phyloP scores from a whole-genome alignment of 2,888 invertebrate species.

The Ecdyonurus torrentis region DNA sequence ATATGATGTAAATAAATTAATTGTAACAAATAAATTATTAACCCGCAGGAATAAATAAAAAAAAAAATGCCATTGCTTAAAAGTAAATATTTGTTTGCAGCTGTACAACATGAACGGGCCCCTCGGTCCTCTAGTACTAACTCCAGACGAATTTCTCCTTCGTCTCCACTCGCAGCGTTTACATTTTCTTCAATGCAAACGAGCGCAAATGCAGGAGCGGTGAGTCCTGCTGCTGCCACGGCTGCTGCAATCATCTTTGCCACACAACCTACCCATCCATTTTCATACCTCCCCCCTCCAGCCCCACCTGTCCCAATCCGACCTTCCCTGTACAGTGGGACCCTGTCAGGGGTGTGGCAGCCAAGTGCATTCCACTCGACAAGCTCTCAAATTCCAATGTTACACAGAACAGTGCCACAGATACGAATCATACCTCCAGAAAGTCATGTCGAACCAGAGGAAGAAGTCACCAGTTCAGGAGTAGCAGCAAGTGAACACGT shows the following conservation, averaged over 20 bases:
- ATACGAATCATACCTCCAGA: slow-evolving; percentile 34
- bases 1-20: too few species aligned
- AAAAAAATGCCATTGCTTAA: too few species aligned
- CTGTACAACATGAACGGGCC: slow-evolving; percentile 81
- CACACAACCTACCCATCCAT: slow-evolving; percentile 25
- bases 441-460: slow-evolving; percentile 29
- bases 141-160: slow-evolving; percentile 15
- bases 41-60: neutral
- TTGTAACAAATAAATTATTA: neutral
- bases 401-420: neutral
- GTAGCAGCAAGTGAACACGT: slow-evolving; percentile 35
- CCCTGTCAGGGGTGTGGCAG: too few species aligned
- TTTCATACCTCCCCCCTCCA: slow-evolving; percentile 25
- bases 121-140: slow-evolving; percentile 35
- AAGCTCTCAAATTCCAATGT: neutral
- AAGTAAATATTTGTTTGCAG: slow-evolving; percentile 41
- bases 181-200: slow-evolving; percentile 9
- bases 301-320: slow-evolving; percentile 19
- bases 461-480: slow-evolving; percentile 60
- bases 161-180: slow-evolving; percentile 3
- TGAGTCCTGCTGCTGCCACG: neutral
- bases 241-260: slow-evolving; percentile 26
- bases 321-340: neutral
- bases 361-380: neutral
- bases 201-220: slow-evolving; percentile 8